Conservation (phyloP, 2,797 vertebrate species). For the Melanotaenia pygmaea region DNA sequence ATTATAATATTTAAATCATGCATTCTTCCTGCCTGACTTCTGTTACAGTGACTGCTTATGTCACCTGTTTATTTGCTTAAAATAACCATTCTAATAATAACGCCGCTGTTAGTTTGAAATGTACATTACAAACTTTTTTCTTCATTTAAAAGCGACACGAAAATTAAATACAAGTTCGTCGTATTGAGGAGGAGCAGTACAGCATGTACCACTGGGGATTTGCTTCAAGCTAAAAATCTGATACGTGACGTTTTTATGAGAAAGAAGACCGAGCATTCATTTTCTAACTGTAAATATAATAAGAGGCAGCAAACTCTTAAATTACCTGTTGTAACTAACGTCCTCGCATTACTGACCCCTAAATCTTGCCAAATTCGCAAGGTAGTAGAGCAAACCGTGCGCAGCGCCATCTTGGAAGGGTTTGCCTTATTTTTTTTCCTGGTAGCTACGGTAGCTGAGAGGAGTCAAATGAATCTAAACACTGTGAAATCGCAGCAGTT, state of each 20-base stretch:
- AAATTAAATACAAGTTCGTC: not conserved
- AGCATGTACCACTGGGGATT: not conserved
- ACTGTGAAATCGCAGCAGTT: no score
- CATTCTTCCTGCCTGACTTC: not conserved
- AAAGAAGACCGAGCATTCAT: rapidly evolving
- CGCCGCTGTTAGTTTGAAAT: not conserved
- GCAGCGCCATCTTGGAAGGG: slow-evolving; percentile 81
- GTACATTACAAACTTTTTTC: no score
- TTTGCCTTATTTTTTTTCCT: not conserved
- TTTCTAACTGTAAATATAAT: not conserved
- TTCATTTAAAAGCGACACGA: no score
- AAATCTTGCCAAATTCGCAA: slow-evolving; percentile 59
- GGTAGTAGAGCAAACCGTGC: slow-evolving; percentile 23
- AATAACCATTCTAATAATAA: no score
- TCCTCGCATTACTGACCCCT: slow-evolving; percentile 67
- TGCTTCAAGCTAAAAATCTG: not conserved
- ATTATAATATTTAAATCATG: not conserved
- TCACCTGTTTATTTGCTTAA: not conserved
- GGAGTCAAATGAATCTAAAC: not conserved
- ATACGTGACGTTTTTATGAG: not conserved
- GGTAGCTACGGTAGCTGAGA: slow-evolving; percentile 52
- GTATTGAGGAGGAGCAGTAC: not conserved
- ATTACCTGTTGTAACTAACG: slow-evolving; percentile 76
- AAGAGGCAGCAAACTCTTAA: rapidly evolving
- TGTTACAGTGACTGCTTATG: not conserved